These are phyloP conservation scores for Typhlomys cinereus DNA, from an alignment of 2,113 vertebrate genomes.

Conservation along the genomic window DNA sequence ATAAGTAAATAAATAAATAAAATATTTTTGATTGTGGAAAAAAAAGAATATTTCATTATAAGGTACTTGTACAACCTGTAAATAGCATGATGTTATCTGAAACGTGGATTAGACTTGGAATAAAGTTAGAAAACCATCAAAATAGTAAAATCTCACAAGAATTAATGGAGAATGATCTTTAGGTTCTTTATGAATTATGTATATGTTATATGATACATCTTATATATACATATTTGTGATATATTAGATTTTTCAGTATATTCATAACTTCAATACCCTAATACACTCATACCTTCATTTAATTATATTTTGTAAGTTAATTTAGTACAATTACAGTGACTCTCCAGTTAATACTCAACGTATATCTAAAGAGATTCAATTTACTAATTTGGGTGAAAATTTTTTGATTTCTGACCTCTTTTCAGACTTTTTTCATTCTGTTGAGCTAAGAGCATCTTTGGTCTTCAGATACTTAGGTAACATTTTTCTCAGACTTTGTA, in stretches of 20 bases:
- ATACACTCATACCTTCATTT: slow-evolving; percentile 14
- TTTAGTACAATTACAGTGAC: neutral
- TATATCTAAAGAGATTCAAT: neutral
- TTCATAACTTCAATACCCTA: too few relatives aligned
- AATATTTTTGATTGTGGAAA: too few relatives aligned
- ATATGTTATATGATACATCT: neutral
- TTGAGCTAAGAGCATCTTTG: neutral
- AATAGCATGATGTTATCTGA: too few relatives aligned
- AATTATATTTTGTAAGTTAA: slow-evolving; percentile 16
- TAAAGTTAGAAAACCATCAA: neutral
- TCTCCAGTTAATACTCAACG: slow-evolving; percentile 11
- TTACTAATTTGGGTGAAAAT: neutral
- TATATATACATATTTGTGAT: too few relatives aligned
- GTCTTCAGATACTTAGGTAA: too few relatives aligned
- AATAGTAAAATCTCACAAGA: neutral
- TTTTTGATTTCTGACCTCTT: neutral
- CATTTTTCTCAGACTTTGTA: neutral
- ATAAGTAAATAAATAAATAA: too few relatives aligned
- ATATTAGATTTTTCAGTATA: too few relatives aligned
- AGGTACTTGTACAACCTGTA: neutral
- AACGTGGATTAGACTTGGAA: too few relatives aligned
- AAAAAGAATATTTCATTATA: neutral
- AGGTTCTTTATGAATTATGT: too few relatives aligned
- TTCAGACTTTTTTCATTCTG: neutral
- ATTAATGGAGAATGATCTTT: too few relatives aligned